These are phyloP conservation scores for Leucozona laternaria DNA, from an alignment of 2,888 invertebrate genomes.

Conservation along the genomic window DNA sequence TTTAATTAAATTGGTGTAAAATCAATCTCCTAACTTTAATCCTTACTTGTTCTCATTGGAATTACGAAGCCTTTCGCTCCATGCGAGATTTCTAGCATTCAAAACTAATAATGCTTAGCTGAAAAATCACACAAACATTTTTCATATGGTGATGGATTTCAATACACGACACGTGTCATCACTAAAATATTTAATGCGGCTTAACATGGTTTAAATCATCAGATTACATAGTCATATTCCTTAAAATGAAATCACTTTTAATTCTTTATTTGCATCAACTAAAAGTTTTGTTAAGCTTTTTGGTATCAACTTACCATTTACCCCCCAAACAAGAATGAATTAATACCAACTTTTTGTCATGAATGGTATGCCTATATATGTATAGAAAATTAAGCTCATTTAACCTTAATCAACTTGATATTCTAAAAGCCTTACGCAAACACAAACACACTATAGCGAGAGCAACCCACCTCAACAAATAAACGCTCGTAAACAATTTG, in stretches of 20 bases:
- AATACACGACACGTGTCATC: not conserved
- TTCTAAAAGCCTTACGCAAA: slow-evolving; percentile 13
- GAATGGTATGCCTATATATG: not conserved
- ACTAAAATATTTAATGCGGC: not conserved
- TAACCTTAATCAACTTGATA: slow-evolving; percentile 26
- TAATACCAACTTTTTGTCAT: slow-evolving; percentile 3
- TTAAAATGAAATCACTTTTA: not conserved
- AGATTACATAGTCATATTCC: not conserved
- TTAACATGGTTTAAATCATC: not conserved
- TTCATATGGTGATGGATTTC: not conserved
- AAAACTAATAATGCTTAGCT: not conserved
- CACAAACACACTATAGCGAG: not conserved
- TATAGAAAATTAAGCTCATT: slow-evolving; percentile 14
- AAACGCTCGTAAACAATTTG: slow-evolving; percentile 7
- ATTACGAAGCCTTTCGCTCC: not conserved
- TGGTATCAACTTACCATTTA: slow-evolving; percentile 15
- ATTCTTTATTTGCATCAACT: not conserved
- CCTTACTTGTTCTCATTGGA: not conserved
- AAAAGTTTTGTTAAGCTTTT: slow-evolving; percentile 9
- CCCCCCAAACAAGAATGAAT: not conserved
- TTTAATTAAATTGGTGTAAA: not conserved
- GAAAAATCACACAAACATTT: not conserved
- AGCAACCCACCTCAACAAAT: slow-evolving; percentile 13
- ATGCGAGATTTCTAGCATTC: too few species aligned
- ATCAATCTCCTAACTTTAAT: not conserved